These are phyloP conservation scores for Phalanger gymnotis DNA, from an alignment of 2,797 vertebrate species.

Conservation along the genomic window DNA sequence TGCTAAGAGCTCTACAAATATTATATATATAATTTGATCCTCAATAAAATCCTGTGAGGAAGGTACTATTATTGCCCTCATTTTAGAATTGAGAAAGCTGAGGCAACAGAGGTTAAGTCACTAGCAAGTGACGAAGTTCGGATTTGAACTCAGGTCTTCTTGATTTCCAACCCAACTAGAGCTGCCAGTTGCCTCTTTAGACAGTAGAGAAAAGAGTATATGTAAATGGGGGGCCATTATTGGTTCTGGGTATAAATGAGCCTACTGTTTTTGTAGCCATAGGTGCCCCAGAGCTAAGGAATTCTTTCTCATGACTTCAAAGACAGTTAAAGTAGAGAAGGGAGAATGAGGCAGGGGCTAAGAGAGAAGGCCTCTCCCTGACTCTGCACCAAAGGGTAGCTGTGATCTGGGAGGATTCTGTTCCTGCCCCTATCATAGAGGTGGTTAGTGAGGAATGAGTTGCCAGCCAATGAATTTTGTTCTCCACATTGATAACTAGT, in stretches of 20 bases:
- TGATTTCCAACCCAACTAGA: background rate
- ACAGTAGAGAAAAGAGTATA: background rate
- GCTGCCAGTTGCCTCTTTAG: background rate
- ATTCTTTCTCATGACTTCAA: background rate
- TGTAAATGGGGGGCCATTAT: background rate
- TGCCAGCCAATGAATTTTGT: background rate
- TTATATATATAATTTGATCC: background rate
- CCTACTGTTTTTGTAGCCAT: background rate
- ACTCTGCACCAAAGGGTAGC: background rate
- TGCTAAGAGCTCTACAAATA: background rate
- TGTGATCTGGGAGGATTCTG: background rate
- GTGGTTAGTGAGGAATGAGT: background rate
- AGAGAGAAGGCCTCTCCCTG: background rate
- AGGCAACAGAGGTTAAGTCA: background rate
- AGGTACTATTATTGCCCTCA: background rate
- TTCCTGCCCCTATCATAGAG: background rate
- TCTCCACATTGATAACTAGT: background rate
- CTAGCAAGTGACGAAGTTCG: background rate
- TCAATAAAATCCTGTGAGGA: background rate
- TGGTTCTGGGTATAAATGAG: background rate
- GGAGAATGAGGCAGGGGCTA: background rate
- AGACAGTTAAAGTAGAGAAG: background rate
- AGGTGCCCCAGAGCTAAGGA: background rate
- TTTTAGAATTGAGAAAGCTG: background rate
- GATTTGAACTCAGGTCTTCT: background rate